A percentile compares a stretch with the other conserved stretches of the same genome.
These are phyloP conservation scores for Brachionus angularis DNA, from an alignment of 1,140 invertebrate species.

Conservation along the genomic window DNA sequence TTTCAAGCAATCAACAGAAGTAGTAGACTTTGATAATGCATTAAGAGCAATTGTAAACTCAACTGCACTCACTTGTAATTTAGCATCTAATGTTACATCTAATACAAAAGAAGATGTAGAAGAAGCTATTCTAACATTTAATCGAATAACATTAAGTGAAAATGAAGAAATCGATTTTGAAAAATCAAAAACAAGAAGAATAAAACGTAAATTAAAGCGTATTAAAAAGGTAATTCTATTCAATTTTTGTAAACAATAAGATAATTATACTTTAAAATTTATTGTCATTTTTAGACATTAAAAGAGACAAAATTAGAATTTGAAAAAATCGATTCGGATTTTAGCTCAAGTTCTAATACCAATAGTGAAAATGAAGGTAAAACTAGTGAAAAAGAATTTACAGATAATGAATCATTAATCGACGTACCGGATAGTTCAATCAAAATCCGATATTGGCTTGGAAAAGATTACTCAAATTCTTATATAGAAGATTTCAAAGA, in stretches of 20 bases:
- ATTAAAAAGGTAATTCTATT: no score
- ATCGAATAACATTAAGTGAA: neutral
- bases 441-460: conserved; percentile 68
- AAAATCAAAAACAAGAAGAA: neutral
- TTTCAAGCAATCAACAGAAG: neutral
- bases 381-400: neutral
- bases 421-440: neutral
- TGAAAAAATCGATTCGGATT: neutral
- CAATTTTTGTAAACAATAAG: no score
- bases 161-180: neutral
- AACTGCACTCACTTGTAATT: neutral
- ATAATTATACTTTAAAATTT: neutral
- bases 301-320: no score
- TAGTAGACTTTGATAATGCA: neutral
- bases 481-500: conserved; percentile 92
- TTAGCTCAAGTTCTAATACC: neutral
- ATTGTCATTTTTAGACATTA: neutral
- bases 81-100: neutral
- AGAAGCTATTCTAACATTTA: conserved; percentile 5
- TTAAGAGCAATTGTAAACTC: neutral
- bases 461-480: conserved; percentile 96
- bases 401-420: neutral
- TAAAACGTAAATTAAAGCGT: no score
- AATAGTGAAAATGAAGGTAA: neutral
- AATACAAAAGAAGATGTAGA: neutral